Conservation (phyloP, 2,113 vertebrate genomes). For the Chelonoidis abingdonii region DNA sequence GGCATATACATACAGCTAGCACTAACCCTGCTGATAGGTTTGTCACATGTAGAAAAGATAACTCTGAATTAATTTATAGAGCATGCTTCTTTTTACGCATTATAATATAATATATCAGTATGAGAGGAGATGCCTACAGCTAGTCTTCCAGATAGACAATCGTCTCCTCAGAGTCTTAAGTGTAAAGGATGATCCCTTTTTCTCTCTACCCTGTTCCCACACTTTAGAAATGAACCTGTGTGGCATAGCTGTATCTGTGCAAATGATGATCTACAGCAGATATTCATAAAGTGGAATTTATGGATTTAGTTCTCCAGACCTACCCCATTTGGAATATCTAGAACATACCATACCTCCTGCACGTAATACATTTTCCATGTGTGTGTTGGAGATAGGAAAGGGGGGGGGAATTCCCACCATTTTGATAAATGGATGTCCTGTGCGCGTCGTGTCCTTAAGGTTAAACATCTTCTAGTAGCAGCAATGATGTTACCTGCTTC, state of each 20-base stretch:
- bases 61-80: not conserved
- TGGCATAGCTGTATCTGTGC: slow-evolving; percentile 40
- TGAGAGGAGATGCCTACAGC: slow-evolving; percentile 19
- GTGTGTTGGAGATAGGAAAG: not conserved
- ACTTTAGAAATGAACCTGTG: slow-evolving; percentile 30
- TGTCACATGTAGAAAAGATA: slow-evolving; percentile 10
- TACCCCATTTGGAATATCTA: slow-evolving; percentile 10
- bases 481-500: not conserved
- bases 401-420: not conserved
- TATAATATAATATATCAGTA: not conserved
- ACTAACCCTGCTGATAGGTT: not conserved
- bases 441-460: not conserved
- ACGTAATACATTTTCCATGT: not conserved
- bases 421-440: not conserved
- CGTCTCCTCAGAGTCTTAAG: slow-evolving; percentile 7
- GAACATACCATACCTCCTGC: not conserved
- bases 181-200: not conserved
- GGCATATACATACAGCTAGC: not conserved
- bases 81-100: slow-evolving; percentile 19
- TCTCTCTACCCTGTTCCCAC: slow-evolving; percentile 11
- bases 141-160: slow-evolving; percentile 38
- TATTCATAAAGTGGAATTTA: slow-evolving; percentile 29
- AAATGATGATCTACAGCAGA: slow-evolving; percentile 43
- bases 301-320: not conserved
- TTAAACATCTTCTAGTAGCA: not conserved